phyloP scores from a whole-genome alignment of 1,140 invertebrate species.

The Elysia chlorotica region DNA sequence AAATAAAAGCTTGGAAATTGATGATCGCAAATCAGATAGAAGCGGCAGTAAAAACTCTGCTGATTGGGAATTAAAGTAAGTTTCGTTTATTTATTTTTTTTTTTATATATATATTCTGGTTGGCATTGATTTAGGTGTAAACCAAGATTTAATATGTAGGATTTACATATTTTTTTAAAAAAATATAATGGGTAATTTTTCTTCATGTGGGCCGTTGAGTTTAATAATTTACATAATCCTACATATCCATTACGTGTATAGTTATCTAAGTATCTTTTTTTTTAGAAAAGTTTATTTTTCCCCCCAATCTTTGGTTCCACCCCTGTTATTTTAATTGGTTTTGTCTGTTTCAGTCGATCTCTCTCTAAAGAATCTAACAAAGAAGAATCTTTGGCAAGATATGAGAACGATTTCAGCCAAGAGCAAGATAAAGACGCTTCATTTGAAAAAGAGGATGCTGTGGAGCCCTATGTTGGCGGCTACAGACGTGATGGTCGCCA shows the following conservation, averaged over 20 bases:
- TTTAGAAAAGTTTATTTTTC: not conserved
- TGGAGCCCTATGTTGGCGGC: not conserved
- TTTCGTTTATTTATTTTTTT: not conserved
- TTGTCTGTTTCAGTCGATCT: conserved; percentile 5
- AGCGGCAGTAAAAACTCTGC: conserved; percentile 29
- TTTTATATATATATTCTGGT: not conserved
- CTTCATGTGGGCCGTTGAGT: not conserved
- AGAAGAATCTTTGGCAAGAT: conserved; percentile 11
- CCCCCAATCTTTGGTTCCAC: not conserved
- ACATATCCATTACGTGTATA: not conserved
- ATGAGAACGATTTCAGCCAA: conserved; percentile 11
- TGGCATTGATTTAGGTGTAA: not conserved
- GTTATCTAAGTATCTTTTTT: too few species aligned
- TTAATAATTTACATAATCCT: not conserved
- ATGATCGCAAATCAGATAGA: conserved; percentile 37
- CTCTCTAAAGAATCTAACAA: conserved; percentile 13
- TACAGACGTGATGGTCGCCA: conserved; percentile 18
- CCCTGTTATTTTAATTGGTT: not conserved
- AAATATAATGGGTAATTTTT: not conserved
- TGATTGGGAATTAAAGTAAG: conserved; percentile 28
- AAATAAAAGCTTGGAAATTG: conserved; percentile 60
- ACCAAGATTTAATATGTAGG: not conserved
- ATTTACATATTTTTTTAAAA: not conserved
- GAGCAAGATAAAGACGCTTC: conserved; percentile 9
- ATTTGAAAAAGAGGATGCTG: not conserved